phyloP scores from a whole-genome alignment of 2,888 invertebrate species.

The Stenodera caucasica region DNA sequence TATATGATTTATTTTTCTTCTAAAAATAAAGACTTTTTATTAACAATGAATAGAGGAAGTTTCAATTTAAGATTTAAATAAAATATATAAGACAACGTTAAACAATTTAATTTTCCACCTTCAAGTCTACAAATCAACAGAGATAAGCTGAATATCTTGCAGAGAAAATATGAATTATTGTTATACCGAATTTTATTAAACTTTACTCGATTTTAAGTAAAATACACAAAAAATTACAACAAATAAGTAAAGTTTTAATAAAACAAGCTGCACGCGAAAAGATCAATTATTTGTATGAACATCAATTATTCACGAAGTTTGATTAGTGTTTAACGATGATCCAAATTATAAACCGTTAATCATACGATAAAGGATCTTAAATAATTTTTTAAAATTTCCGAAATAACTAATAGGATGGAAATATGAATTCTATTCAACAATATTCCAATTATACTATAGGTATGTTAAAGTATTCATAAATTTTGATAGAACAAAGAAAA shows the following conservation, averaged over 20 bases:
- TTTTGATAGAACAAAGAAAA: slow-evolving; percentile 1
- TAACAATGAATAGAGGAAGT: neutral
- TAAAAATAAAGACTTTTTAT: neutral
- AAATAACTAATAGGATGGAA: too few species aligned
- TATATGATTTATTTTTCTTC: neutral
- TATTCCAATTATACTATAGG: neutral
- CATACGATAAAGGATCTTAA: too few species aligned
- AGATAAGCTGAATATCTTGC: neutral
- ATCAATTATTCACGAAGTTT: too few species aligned
- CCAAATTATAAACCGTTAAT: too few species aligned
- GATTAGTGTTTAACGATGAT: too few species aligned
- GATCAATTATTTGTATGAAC: too few species aligned
- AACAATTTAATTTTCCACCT: neutral
- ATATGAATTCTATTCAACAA: neutral
- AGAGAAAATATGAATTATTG: neutral
- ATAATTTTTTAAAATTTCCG: too few species aligned
- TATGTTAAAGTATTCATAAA: neutral
- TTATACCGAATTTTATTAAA: neutral
- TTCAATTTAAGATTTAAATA: neutral
- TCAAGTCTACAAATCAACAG: neutral
- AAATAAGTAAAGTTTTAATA: too few species aligned
- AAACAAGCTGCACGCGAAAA: too few species aligned
- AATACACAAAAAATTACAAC: neutral
- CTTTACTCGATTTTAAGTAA: neutral
- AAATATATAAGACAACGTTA: neutral